A percentile compares a stretch with the other conserved stretches of the same genome.
These are phyloP conservation scores for Brachyhypopomus occidentalis DNA, from an alignment of 2,113 vertebrate species.

Conservation along the genomic window DNA sequence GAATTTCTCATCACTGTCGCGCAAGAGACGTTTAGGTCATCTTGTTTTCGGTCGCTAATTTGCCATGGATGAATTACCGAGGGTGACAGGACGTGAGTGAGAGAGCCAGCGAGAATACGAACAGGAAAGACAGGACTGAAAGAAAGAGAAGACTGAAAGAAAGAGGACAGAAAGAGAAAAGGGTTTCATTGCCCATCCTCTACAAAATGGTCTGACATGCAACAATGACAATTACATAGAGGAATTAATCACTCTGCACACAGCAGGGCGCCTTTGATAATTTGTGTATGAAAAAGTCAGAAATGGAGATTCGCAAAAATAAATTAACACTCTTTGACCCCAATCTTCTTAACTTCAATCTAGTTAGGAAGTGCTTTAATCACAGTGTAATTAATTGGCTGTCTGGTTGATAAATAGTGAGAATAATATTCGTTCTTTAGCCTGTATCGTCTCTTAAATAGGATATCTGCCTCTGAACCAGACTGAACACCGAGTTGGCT, in stretches of 20 bases:
- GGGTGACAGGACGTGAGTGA: conserved; percentile 6
- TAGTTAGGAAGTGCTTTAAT: conserved; percentile 68
- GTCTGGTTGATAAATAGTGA: conserved; percentile 64
- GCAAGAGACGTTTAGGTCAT: conserved; percentile 38
- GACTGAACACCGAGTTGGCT: conserved; percentile 42
- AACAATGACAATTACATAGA: conserved; percentile 62
- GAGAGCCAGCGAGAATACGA: background rate
- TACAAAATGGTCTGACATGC: conserved; percentile 51
- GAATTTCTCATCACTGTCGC: conserved; percentile 5
- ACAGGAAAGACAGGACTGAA: conserved; percentile 16
- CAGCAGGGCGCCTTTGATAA: conserved; percentile 62
- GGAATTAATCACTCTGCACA: conserved; percentile 64
- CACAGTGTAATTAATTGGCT: conserved; percentile 70
- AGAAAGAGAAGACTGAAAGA: conserved; percentile 6
- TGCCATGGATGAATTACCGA: conserved; percentile 41
- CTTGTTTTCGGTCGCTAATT: conserved; percentile 34
- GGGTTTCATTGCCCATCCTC: conserved; percentile 48
- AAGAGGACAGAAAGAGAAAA: conserved; percentile 14
- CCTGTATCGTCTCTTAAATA: conserved; percentile 52
- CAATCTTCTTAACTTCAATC: conserved; percentile 69
- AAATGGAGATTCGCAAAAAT: conserved; percentile 63
- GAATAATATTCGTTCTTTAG: conserved; percentile 60
- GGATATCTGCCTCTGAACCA: conserved; percentile 40
- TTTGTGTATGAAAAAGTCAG: conserved; percentile 62
- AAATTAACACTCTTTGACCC: conserved; percentile 74